phyloP scores from a whole-genome alignment of 92 coral and sea anemone species.

The Epizoanthus fatuus region DNA sequence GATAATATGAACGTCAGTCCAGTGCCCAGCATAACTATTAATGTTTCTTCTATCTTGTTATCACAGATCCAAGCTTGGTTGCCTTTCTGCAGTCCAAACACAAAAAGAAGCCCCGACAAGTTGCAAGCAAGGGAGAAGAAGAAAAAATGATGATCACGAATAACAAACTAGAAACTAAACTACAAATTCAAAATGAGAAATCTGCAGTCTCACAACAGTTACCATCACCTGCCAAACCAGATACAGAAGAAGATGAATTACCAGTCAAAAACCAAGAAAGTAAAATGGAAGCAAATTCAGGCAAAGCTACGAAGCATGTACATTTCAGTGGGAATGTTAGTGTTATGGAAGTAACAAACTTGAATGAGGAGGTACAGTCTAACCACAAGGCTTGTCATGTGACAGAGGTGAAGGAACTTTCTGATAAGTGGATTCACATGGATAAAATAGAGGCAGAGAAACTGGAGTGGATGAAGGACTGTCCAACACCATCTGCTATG shows the following conservation, averaged over 20 bases:
- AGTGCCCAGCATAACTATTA: neutral
- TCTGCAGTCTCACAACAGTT: constrained; percentile 16
- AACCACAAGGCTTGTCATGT: neutral
- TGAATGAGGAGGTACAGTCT: neutral
- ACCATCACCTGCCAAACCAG: constrained; percentile 5
- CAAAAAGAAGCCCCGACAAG: constrained; percentile 35
- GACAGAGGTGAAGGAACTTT: constrained; percentile 56
- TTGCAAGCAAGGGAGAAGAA: neutral
- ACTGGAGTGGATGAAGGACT: constrained; percentile 96
- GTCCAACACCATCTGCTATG: constrained; percentile 84
- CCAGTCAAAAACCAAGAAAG: constrained; percentile 23
- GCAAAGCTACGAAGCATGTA: constrained; percentile 41
- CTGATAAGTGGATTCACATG: constrained; percentile 94
- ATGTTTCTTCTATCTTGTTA: neutral
- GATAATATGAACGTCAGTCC: neutral
- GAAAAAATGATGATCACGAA: constrained; percentile 25
- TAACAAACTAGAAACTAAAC: neutral
- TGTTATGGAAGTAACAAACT: constrained; percentile 9
- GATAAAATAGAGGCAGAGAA: constrained; percentile 86
- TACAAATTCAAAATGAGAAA: constrained; percentile 28
- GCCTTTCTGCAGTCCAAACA: constrained; percentile 71
- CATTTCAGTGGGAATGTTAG: constrained; percentile 45
- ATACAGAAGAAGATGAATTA: neutral
- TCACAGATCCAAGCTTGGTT: constrained; percentile 80
- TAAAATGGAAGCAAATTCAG: neutral